Evolutionary conservation across 1,140 invertebrate species (phyloP).

Genomic region (Ruditapes philippinarum): DNA sequence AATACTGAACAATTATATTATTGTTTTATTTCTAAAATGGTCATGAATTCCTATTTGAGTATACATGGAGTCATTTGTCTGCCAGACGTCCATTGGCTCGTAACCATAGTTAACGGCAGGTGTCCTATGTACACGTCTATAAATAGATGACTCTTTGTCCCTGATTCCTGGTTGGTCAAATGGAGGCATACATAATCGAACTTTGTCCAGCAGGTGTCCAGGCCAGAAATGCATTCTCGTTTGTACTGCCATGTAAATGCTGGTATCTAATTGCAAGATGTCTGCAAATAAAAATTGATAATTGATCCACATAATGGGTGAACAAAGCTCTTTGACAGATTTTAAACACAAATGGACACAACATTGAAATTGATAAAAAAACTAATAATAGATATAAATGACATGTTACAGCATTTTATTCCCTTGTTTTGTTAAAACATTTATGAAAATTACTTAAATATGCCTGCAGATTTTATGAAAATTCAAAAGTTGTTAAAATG

Average conservation of each 20-base stretch:
- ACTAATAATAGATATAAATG: too few relatives aligned
- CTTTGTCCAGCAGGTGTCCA: slow-evolving; percentile 83
- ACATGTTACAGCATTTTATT: too few relatives aligned
- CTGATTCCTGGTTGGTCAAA: slow-evolving; percentile 60
- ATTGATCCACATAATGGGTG: too few relatives aligned
- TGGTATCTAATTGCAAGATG: slow-evolving; percentile 71
- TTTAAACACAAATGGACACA: too few relatives aligned
- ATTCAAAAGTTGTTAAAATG: too few relatives aligned
- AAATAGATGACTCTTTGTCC: slow-evolving; percentile 49
- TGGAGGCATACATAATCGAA: slow-evolving; percentile 81
- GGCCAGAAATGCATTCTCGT: slow-evolving; percentile 84
- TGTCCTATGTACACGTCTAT: slow-evolving; percentile 20
- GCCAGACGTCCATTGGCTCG: slow-evolving; percentile 57
- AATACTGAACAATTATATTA: too few relatives aligned
- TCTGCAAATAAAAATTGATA: too few relatives aligned
- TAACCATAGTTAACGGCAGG: slow-evolving; percentile 63
- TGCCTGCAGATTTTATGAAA: too few relatives aligned
- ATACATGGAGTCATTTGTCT: slow-evolving; percentile 40
- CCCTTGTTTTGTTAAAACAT: too few relatives aligned
- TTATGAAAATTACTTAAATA: too few relatives aligned
- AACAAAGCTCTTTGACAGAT: too few relatives aligned
- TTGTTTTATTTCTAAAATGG: slow-evolving; percentile 62
- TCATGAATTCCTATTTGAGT: slow-evolving; percentile 63
- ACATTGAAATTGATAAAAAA: too few relatives aligned
- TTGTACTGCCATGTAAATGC: slow-evolving; percentile 68